These are phyloP conservation scores for Isotomurus palustris DNA, from an alignment of 2,888 invertebrate species.

Conservation along the genomic window DNA sequence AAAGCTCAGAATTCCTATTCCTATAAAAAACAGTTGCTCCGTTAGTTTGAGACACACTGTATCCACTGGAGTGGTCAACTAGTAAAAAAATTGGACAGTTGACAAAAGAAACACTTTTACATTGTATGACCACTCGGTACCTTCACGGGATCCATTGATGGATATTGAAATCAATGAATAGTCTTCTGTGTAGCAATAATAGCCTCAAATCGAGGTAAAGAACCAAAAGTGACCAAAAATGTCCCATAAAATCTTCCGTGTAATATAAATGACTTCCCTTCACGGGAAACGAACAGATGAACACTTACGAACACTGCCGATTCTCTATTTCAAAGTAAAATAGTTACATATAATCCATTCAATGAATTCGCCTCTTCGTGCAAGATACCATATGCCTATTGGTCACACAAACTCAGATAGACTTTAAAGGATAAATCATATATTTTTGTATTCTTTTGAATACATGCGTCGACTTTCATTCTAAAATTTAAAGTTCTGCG, in stretches of 20 bases:
- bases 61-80: conserved; percentile 3
- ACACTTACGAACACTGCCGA: conserved; percentile 10
- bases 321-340: too few species aligned
- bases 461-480: too few species aligned
- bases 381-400: too few species aligned
- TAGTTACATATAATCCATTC: too few species aligned
- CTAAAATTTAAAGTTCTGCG: too few species aligned
- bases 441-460: too few species aligned
- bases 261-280: conserved; percentile 44
- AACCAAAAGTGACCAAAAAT: conserved; percentile 37
- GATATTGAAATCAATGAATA: conserved; percentile 4
- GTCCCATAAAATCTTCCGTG: conserved; percentile 39
- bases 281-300: too few species aligned
- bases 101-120: too few species aligned
- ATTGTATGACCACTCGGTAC: too few species aligned
- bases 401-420: too few species aligned
- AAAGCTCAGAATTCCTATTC: background rate
- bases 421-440: too few species aligned
- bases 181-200: conserved; percentile 4
- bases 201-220: background rate
- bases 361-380: too few species aligned
- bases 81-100: conserved; percentile 11
- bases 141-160: background rate
- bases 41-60: background rate
- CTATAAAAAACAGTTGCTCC: conserved; percentile 11